Evolutionary conservation across 2,888 invertebrate genomes (phyloP), one percentile per base, ranked within the genome.

Genomic region (Adelphocoris suturalis): DNA sequence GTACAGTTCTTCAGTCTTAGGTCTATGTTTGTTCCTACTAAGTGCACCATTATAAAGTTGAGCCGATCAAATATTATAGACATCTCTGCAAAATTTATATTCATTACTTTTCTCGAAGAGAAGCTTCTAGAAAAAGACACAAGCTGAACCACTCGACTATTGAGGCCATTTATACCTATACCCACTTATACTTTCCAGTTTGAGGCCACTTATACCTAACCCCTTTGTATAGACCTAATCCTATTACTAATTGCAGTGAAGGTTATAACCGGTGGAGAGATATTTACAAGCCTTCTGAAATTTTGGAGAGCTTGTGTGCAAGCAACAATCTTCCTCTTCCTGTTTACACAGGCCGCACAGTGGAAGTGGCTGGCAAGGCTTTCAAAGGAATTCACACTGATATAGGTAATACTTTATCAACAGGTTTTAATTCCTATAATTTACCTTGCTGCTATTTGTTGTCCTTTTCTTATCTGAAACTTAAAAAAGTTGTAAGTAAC

Each of bases 231-330:
- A n/a, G n/a, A n/a, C n/a, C 37, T 37, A 2, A 37, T 37, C n/a
- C 7, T 37, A 37, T 37, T 37, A 37, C 37, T 37, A 7, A 5
- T 86, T 90, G 23, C 82, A 92, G 94, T 89, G 92, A 92, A 0
- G 97, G 97, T 0, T 96, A 96, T 92, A 96, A 96, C 92, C 94
- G 94, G 85, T 98, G 98, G 98, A 95, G 97, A 57, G 97, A 97
- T 93, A 94, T 94, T 5, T 93, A 95, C 89, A 96, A 95, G 91
- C 98, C 98, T 0, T 95, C 95, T 0, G 94, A 95, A 91, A 96
- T 98, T 90, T 94, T 98, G 12, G 94, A 95, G 86, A 95, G 95
- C 46, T 93, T 98, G 0, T 98, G 98, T 93, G 94, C 93, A 68
- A 95, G 94, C 84, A 95, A 96, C 92, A 96, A 96, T 92, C 92